phyloP scores from a whole-genome alignment of 2,888 invertebrate species.

The Synergus umbraculus region DNA sequence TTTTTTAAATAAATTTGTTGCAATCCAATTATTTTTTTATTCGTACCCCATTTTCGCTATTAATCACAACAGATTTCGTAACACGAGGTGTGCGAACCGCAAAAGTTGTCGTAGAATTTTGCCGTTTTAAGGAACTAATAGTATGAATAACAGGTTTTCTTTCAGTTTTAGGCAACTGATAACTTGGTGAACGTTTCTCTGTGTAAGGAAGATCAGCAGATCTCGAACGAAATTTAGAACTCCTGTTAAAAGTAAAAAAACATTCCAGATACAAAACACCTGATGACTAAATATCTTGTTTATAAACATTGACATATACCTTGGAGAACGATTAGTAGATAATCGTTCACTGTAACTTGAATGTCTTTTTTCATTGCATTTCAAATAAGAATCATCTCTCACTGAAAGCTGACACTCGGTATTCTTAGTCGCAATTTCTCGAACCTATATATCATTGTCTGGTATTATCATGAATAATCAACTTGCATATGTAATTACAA shows the following conservation, averaged over 20 bases:
- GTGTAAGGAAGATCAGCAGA: not conserved
- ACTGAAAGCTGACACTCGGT: not conserved
- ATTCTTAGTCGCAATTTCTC: not conserved
- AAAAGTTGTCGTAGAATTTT: not conserved
- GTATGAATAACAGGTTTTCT: not conserved
- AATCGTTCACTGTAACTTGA: not conserved
- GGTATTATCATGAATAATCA: not conserved
- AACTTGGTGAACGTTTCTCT: not conserved
- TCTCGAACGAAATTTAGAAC: constrained; percentile 6
- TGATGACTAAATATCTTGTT: not conserved
- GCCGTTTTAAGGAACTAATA: not conserved
- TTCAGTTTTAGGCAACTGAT: not conserved
- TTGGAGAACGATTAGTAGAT: not conserved
- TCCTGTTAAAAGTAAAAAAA: not conserved
- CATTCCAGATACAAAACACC: not conserved
- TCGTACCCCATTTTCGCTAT: constrained; percentile 56
- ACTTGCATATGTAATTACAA: not conserved
- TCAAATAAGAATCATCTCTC: not conserved
- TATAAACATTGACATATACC: not conserved
- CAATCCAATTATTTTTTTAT: constrained; percentile 5
- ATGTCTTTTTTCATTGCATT: not conserved
- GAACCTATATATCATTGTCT: not conserved
- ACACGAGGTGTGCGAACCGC: constrained; percentile 49
- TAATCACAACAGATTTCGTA: constrained; percentile 57
- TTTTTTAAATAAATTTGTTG: too few species aligned